These are phyloP conservation scores for Drosophila simulans DNA, from an alignment of 1,140 invertebrate genomes.

Conservation along the genomic window DNA sequence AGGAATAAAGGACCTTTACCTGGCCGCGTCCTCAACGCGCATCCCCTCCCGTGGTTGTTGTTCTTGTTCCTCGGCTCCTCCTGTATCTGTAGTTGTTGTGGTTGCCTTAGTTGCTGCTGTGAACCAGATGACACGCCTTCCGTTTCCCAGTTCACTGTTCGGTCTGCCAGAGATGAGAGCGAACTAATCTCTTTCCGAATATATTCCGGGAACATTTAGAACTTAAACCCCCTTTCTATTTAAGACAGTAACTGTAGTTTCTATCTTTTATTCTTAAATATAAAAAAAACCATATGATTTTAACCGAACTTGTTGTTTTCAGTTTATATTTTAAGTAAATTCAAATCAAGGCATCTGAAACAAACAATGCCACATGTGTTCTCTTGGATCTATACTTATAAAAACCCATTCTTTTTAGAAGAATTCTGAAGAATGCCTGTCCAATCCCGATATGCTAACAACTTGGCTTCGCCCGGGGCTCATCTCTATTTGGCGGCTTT, in stretches of 20 bases:
- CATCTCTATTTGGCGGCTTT: constrained; percentile 50
- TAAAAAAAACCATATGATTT: too few relatives aligned
- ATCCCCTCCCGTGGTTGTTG: constrained; percentile 28
- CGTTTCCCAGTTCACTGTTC: constrained; percentile 1
- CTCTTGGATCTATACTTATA: too few relatives aligned
- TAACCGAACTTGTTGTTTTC: too few relatives aligned
- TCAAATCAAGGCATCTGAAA: too few relatives aligned
- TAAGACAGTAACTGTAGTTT: too few relatives aligned
- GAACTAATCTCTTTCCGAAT: too few relatives aligned
- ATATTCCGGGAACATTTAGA: too few relatives aligned
- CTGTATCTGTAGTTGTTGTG: constrained; percentile 13
- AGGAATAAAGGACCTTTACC: constrained; percentile 56
- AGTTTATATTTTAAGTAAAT: too few relatives aligned
- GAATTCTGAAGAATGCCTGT: background rate
- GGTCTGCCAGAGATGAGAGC: constrained; percentile 10
- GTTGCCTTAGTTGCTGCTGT: constrained; percentile 14
- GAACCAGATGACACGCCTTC: constrained; percentile 33
- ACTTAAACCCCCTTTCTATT: too few relatives aligned
- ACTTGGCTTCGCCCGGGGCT: constrained; percentile 3
- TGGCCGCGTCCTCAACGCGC: constrained; percentile 57
- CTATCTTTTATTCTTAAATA: too few relatives aligned
- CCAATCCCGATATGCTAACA: constrained; percentile 17
- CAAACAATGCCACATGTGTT: too few relatives aligned
- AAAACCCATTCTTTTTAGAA: background rate
- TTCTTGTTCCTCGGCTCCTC: constrained; percentile 12